Evolutionary conservation across 2,797 vertebrate genomes (phyloP).

Genomic region (Neomorphus geoffroyi): DNA sequence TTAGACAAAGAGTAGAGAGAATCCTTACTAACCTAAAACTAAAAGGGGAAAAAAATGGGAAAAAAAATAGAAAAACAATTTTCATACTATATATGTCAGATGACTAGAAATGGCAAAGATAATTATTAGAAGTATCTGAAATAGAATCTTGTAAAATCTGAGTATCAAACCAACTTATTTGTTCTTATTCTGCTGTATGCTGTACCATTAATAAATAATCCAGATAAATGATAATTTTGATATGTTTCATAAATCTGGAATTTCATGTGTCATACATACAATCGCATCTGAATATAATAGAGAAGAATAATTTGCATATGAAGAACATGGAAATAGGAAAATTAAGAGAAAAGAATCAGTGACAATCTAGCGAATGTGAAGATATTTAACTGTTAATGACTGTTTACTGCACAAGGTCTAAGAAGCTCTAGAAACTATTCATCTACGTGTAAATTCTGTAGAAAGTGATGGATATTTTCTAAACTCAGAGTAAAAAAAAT

Average conservation of each 20-base stretch:
- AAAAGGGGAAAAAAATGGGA: too few relatives aligned
- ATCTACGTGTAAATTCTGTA: not conserved
- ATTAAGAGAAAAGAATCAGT: not conserved
- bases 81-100: not conserved
- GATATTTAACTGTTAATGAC: not conserved
- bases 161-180: not conserved
- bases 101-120: not conserved
- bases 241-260: too few relatives aligned
- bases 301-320: not conserved
- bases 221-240: too few relatives aligned
- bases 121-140: not conserved
- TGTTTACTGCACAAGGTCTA: not conserved
- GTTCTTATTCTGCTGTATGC: not conserved
- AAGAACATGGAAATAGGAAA: not conserved
- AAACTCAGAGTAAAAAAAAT: not conserved
- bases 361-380: not conserved
- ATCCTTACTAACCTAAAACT: not conserved
- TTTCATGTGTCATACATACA: too few relatives aligned
- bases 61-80: fast-evolving
- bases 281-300: too few relatives aligned
- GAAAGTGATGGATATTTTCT: not conserved
- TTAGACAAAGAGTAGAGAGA: not conserved
- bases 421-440: not conserved
- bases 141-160: not conserved
- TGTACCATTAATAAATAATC: too few relatives aligned